Evolutionary conservation across 2,113 vertebrate species (phyloP), one percentile per base, ranked within the genome.

Genomic region (Ammodytes dubius): DNA sequence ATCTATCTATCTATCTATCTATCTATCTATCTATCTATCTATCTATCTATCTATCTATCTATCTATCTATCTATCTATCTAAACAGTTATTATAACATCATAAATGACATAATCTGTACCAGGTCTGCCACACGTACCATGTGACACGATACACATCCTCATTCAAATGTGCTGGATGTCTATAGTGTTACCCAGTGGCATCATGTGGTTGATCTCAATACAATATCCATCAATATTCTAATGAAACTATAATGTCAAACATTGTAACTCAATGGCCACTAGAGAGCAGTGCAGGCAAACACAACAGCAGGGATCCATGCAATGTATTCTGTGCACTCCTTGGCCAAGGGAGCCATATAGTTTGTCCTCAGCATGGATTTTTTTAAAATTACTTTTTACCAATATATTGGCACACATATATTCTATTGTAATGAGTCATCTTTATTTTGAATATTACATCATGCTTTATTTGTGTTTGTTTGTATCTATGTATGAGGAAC

Each of bases 231-330:
- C 2, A 4, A 56, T 10, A 12, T 43, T 9, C 47, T 14, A 11
- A 66, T 19, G 4, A 50, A 27, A 40, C 35, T 45, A 7, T 27
- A 13, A 74, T 19, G 19, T 54, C 6, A 46, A 15, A 45, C 61
- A 69, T 4, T 70, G 74, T 45, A 0, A 47, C 27, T n/a, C 0
- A 17, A 42, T 6, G 15, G 15, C 45, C 87, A 85, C 84, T 56
- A 73, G 87, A 54, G 84, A 1, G 89, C 79, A 87, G 82, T 79
- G 45, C 45, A 59, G 52, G 43, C 52, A 53, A 81, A 67, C 35
- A 57, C 43, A 74, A 63, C 4, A 19, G 12, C 35, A 59, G 12
- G 12, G 27, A 27, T 27, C 27, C 27, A 27, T 27, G 27, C 27
- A 27, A 27, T 27, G 27, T 27, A 27, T 27, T 27, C 27, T 27